Conservation (phyloP, 2,888 invertebrate species). For the Euspilapteryx auroguttella region DNA sequence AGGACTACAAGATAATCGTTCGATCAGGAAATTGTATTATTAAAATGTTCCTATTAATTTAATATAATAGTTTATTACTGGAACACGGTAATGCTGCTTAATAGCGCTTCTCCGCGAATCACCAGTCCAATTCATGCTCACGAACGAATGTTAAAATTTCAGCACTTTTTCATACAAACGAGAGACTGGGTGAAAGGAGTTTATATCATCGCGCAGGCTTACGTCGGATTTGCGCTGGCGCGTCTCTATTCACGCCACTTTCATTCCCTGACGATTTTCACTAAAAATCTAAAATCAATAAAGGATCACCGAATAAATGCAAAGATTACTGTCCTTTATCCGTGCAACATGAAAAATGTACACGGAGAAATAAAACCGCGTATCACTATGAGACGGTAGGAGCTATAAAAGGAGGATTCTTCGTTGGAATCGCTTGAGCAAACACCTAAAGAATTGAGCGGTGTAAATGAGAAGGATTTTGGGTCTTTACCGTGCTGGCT, state of each 20-base stretch:
- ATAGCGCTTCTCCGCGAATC: no score
- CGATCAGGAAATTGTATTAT: no score
- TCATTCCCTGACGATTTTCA: constrained; percentile 56
- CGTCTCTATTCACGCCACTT: constrained; percentile 53
- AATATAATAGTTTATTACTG: no score
- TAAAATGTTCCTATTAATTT: no score
- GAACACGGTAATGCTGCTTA: no score
- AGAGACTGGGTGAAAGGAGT: constrained; percentile 50
- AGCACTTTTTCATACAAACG: no score
- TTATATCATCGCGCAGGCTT: constrained; percentile 56
- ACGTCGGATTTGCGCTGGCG: constrained; percentile 48
- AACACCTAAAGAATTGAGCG: constrained; percentile 55
- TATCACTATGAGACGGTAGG: constrained; percentile 58
- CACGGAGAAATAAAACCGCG: constrained; percentile 58
- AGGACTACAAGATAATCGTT: no score
- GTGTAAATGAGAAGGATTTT: constrained; percentile 61
- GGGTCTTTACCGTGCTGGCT: constrained; percentile 16
- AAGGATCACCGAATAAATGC: constrained; percentile 59
- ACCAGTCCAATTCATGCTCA: no score
- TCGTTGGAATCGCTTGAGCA: constrained; percentile 54
- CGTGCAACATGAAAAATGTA: constrained; percentile 53
- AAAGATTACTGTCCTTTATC: constrained; percentile 54
- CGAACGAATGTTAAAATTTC: no score
- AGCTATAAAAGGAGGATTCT: constrained; percentile 54
- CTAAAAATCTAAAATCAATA: constrained; percentile 63